Evolutionary conservation across 2,797 vertebrate species (phyloP), one percentile per base, ranked within the genome.

Genomic region (Argentina silus): DNA sequence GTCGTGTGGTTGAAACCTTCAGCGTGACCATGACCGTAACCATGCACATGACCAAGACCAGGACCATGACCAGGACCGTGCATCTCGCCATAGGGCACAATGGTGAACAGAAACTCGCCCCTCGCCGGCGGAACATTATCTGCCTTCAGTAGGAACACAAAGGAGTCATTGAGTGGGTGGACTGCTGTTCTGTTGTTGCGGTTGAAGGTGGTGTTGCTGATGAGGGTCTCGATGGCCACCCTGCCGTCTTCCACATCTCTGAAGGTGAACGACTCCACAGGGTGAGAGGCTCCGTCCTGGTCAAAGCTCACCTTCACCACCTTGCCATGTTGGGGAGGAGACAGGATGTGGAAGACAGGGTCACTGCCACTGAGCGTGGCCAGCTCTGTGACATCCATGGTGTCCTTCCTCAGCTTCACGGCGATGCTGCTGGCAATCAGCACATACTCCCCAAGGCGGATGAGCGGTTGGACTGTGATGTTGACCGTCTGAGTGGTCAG

Each of bases 311-410:
- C 93, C 88, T 89, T 93, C 15, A 96, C 85, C 59, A 97, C 86
- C 85, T 91, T 95, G 53, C 95, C 95, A 1, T 96, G 90, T 82
- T 89, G 89, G 0, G 96, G 95, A 1, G 93, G 91, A 17, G 93
- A 87, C 15, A 93, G 79, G 79, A 97, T 93, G 88, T 96, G 93
- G 89, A 96, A 98, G 21, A 71, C 80, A 0, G 96, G 96, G 76
- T 96, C 91, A 2, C 92, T 95, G 17, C 92, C 88, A 78, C 94
- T 96, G 83, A 95, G 86, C 67, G 89, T 89, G 2, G 94, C 95
- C 66, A 99, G 90, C 77, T 96, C 93, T 0, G 94, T 95, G 65
- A 95, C 96, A 84, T 97, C 92, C 4, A 99, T 92, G 83, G 97
- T 93, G 78, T 90, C 85, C 68, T 90, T 94, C 70, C 90, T 91